phyloP scores from a whole-genome alignment of 2,113 vertebrate species.

The Pundamilia nyererei region DNA sequence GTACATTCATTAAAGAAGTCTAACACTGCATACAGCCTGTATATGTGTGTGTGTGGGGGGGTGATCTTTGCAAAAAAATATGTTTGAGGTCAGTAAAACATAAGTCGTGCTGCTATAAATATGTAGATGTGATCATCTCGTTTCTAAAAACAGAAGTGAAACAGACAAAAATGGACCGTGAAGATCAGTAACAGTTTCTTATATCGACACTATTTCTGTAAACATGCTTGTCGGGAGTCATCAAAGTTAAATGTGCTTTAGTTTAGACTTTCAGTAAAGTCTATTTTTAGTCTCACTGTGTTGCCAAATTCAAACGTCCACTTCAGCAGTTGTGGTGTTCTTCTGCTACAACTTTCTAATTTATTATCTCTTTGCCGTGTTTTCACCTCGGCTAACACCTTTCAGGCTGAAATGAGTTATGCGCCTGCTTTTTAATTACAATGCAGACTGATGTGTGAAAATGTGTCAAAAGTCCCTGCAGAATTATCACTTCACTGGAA shows the following conservation, averaged over 20 bases:
- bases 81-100: not conserved
- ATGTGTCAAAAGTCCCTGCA: not conserved
- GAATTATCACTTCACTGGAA: not conserved
- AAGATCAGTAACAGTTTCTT: not conserved
- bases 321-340: not conserved
- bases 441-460: slow-evolving; percentile 4
- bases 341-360: not conserved
- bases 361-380: not conserved
- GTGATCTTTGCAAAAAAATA: not conserved
- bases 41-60: not conserved
- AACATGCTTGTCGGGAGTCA: not conserved
- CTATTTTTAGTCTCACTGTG: not conserved
- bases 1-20: not conserved
- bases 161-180: not conserved
- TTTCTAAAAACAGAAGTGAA: not conserved
- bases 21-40: not conserved
- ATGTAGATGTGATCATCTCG: not conserved
- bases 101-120: not conserved
- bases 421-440: slow-evolving; percentile 10
- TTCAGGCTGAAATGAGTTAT: not conserved
- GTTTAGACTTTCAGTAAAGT: not conserved
- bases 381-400: slow-evolving; percentile 1
- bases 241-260: not conserved
- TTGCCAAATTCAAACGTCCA: not conserved
- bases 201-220: not conserved